Evolutionary conservation across 1,140 invertebrate species (phyloP).

Genomic region (Brachystomella parvula): DNA sequence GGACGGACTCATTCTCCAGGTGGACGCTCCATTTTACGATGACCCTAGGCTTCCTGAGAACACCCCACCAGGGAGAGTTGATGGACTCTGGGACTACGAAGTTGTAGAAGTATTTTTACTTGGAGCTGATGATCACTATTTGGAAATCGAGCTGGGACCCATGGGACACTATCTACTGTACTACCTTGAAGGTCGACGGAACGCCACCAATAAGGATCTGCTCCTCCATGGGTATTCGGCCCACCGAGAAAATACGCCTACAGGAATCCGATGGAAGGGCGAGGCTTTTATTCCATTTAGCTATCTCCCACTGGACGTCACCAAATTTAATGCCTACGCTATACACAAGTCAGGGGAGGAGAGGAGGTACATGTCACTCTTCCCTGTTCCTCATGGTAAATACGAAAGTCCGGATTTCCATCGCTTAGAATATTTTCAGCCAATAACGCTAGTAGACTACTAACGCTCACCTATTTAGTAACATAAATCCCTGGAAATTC

Average conservation of each 20-base stretch:
- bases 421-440: slow-evolving; percentile 26
- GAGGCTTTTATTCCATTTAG: slow-evolving; percentile 42
- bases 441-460: slow-evolving; percentile 5
- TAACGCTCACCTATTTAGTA: not conserved
- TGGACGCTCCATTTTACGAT: slow-evolving; percentile 31
- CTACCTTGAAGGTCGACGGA: slow-evolving; percentile 43
- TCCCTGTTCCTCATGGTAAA: slow-evolving; percentile 44
- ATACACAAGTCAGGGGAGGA: slow-evolving; percentile 48
- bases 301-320: slow-evolving; percentile 46
- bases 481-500: not conserved
- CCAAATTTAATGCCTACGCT: slow-evolving; percentile 52
- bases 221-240: slow-evolving; percentile 11
- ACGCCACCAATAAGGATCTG: slow-evolving; percentile 38
- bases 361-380: slow-evolving; percentile 48
- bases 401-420: slow-evolving; percentile 47
- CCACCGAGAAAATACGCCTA: not conserved
- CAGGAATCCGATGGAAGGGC: slow-evolving; percentile 42
- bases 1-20: not conserved
- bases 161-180: slow-evolving; percentile 46
- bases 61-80: slow-evolving; percentile 9
- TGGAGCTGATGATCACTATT: slow-evolving; percentile 44
- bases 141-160: slow-evolving; percentile 49
- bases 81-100: slow-evolving; percentile 33
- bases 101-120: slow-evolving; percentile 41
- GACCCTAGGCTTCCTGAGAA: slow-evolving; percentile 23